Base-by-base conservation (phyloP, 2,113 vertebrate genomes). In the Sceloporus undulatus region DNA sequence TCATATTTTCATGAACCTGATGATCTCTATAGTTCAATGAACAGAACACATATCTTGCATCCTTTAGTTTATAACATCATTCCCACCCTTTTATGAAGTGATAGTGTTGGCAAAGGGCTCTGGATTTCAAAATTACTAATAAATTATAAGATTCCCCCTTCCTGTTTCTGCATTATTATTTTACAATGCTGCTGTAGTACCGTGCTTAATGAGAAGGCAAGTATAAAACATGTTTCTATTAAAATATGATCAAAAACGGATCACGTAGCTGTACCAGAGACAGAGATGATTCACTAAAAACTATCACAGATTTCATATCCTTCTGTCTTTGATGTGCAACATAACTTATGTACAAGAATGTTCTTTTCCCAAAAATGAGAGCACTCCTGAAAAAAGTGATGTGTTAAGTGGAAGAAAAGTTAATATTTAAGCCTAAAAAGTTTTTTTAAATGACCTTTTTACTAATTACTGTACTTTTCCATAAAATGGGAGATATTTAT, bases 261-360 rank as follows among this genome's bases (percentile, higher is more conserved):
- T 79, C n/a, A 79, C 89, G 90, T 87, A 86, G 16, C 27, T 88
- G 52, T 92, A 68, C 71, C 90, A 79, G 73, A 92, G 88, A 85
- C 4, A 25, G 0, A 90, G 19, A 91, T 75, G 19, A 56, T 82
- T 42, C 79, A 89, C 19, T 65, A 71, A 88, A 92, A 92, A 81
- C 38, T 81, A 83, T 86, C 73, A 85, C 42, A 79, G 1, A 0
- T 0, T 86, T 91, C 40, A 38, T 91, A 79, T 89, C 87, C 2
- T 14, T 80, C 79, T 87, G 7, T 14, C 78, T 76, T 85, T 87
- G 42, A 75, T 62, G 9, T 80, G 10, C 29, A 85, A 83, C 6
- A 42, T 27, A 86, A 8, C 1, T 88, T 87, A 88, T 87, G 83
- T 2, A 77, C 90, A 91, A 66, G 16, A 56, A n/a, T 65, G 19